Evolutionary conservation across 2,888 invertebrate genomes (phyloP).

Genomic region (Agrochola lychnidis): DNA sequence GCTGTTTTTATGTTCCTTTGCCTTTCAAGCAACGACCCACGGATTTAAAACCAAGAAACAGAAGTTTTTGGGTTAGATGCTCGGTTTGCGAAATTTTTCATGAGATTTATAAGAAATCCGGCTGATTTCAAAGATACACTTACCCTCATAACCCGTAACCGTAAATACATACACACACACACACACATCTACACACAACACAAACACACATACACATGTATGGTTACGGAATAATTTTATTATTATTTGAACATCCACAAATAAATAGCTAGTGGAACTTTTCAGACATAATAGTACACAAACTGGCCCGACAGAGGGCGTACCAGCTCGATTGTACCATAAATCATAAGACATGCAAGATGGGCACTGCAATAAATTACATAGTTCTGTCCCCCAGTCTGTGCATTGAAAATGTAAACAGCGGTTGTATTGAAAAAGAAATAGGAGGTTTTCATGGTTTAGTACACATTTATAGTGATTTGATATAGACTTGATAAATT

Average conservation of each 20-base stretch:
- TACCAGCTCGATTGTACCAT: slow-evolving; percentile 39
- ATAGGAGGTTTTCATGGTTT: background rate
- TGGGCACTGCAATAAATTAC: slow-evolving; percentile 48
- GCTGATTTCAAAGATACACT: no score
- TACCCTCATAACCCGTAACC: no score
- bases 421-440: slow-evolving; percentile 36
- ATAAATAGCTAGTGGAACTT: background rate
- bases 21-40: background rate
- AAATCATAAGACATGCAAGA: slow-evolving; percentile 60
- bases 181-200: no score
- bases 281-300: slow-evolving; percentile 10
- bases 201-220: no score
- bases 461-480: background rate
- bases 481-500: background rate
- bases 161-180: no score
- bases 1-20: no score
- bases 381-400: slow-evolving; percentile 6
- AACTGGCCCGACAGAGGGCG: slow-evolving; percentile 31
- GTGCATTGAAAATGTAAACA: slow-evolving; percentile 45
- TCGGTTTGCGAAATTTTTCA: no score
- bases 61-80: no score
- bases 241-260: background rate
- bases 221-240: no score
- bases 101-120: no score
- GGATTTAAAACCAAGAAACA: background rate